phyloP scores from a whole-genome alignment of 2,888 invertebrate species.

The Parnassius glacialis region DNA sequence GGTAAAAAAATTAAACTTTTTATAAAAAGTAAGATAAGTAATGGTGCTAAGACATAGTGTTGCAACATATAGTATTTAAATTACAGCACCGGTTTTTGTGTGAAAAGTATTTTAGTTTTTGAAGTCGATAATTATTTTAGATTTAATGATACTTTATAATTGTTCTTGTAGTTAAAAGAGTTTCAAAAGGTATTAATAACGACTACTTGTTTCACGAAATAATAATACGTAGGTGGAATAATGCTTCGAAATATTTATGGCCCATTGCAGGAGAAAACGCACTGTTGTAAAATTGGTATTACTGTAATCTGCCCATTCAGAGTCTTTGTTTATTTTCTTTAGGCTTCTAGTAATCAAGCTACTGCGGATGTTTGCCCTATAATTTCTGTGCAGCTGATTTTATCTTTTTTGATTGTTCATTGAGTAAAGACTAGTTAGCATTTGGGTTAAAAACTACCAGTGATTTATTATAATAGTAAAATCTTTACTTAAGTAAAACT shows the following conservation, averaged over 20 bases:
- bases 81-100: no score
- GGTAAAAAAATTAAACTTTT: no score
- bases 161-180: no score
- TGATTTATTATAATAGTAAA: not conserved
- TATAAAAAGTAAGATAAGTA: no score
- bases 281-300: constrained; percentile 4
- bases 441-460: not conserved
- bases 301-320: constrained; percentile 12
- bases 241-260: constrained; percentile 13
- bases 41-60: no score
- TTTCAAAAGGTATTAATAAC: not conserved
- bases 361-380: constrained; percentile 17
- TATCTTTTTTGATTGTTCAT: constrained; percentile 9
- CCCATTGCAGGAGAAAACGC: not conserved
- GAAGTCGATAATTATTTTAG: no score
- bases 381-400: constrained; percentile 10
- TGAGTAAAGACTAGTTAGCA: not conserved
- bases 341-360: constrained; percentile 10
- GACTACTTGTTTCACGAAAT: not conserved
- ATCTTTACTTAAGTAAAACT: not conserved
- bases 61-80: no score
- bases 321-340: constrained; percentile 19
- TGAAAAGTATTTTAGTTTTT: no score
- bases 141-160: no score
- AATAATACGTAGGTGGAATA: not conserved